Evolutionary conservation across 2,888 invertebrate genomes (phyloP).

Genomic region (Orthosia gothica): DNA sequence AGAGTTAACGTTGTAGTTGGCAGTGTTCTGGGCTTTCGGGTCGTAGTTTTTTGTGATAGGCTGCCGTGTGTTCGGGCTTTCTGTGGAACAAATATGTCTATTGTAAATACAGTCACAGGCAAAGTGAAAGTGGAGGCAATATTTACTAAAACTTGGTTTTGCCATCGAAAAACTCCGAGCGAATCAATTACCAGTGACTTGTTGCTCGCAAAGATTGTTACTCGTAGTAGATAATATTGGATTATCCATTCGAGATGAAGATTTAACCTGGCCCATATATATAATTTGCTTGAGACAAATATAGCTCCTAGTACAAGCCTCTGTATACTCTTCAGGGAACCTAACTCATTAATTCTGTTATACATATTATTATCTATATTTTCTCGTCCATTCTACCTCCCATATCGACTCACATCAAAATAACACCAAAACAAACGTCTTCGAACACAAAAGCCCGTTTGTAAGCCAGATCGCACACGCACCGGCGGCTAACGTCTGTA

Average conservation of each 20-base stretch:
- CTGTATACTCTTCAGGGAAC: too few relatives aligned
- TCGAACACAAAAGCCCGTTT: conserved; percentile 56
- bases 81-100: conserved; percentile 65
- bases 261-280: too few relatives aligned
- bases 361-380: not conserved
- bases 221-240: too few relatives aligned
- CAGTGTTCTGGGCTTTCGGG: conserved; percentile 73
- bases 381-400: not conserved
- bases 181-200: not conserved
- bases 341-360: too few relatives aligned
- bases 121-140: not conserved
- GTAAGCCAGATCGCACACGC: conserved; percentile 64
- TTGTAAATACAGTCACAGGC: not conserved
- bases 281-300: too few relatives aligned
- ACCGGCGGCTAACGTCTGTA: conserved; percentile 70
- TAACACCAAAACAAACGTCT: conserved; percentile 49
- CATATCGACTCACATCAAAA: conserved; percentile 42
- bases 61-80: conserved; percentile 70
- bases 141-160: not conserved
- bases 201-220: not conserved
- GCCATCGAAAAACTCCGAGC: too few relatives aligned
- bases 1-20: conserved; percentile 77
- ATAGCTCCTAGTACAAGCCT: too few relatives aligned
- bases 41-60: conserved; percentile 78
- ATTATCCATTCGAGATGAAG: not conserved